Evolutionary conservation across 2,113 vertebrate genomes (phyloP).

Genomic region (Podarcis cretensis): DNA sequence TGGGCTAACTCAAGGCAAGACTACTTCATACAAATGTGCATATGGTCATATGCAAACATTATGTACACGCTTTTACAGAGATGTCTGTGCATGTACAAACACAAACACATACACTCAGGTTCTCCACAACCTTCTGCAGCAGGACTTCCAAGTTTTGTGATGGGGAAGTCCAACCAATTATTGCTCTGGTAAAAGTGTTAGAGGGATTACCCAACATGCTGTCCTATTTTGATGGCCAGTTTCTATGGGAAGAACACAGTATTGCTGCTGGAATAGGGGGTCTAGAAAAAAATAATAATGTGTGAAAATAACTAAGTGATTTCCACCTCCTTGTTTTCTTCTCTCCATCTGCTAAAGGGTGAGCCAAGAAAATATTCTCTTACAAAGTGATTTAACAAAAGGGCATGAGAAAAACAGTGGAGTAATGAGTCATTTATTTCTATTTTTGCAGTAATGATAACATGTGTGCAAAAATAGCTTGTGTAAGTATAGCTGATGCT

Average conservation of each 20-base stretch:
- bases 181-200: neutral
- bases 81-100: neutral
- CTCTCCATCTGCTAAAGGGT: neutral
- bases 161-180: neutral
- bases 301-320: neutral
- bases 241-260: neutral
- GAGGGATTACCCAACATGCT: too few relatives aligned
- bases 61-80: neutral
- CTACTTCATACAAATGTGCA: neutral
- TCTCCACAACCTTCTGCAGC: neutral
- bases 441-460: neutral
- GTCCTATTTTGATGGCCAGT: neutral
- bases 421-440: neutral
- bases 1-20: neutral
- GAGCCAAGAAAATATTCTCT: neutral
- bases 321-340: neutral
- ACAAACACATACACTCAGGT: neutral
- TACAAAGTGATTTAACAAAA: neutral
- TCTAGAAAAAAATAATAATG: too few relatives aligned
- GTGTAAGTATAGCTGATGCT: neutral
- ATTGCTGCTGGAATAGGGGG: neutral
- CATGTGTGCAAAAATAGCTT: neutral
- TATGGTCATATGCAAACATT: neutral
- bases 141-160: neutral
- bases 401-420: neutral